These are phyloP conservation scores for Poeciliopsis retropinna DNA, from an alignment of 2,113 vertebrate genomes.

Conservation along the genomic window DNA sequence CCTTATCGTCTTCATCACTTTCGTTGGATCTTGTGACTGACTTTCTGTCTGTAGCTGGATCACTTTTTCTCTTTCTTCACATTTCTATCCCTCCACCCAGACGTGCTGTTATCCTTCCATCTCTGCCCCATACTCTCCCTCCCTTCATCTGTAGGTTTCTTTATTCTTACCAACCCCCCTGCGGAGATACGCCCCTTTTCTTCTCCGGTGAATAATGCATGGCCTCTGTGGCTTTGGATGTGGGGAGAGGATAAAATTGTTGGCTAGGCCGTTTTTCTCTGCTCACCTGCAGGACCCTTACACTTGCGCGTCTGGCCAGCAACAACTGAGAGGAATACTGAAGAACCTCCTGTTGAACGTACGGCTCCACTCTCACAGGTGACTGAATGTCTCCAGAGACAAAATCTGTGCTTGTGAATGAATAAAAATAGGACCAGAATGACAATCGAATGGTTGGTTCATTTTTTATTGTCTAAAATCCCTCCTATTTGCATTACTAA, in stretches of 20 bases:
- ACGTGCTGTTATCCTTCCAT: conserved; percentile 23
- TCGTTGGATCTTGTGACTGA: conserved; percentile 24
- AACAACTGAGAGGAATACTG: conserved; percentile 54
- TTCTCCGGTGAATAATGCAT: conserved; percentile 67
- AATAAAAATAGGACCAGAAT: conserved; percentile 12
- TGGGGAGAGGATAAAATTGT: conserved; percentile 32
- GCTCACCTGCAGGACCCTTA: conserved; percentile 46
- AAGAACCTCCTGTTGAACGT: conserved; percentile 19
- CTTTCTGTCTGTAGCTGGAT: conserved; percentile 3
- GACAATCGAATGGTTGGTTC: not conserved
- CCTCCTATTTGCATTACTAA: too few species aligned
- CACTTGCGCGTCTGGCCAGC: conserved; percentile 20
- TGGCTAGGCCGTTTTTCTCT: conserved; percentile 25
- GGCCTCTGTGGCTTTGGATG: conserved; percentile 30
- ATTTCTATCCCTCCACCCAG: not conserved
- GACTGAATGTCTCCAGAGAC: conserved; percentile 2
- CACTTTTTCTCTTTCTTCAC: conserved; percentile 29
- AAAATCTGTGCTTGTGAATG: not conserved
- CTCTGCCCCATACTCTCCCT: conserved; percentile 9
- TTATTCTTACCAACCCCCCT: conserved; percentile 30
- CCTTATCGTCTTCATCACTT: conserved; percentile 5
- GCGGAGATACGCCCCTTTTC: conserved; percentile 28
- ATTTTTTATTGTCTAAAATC: too few species aligned
- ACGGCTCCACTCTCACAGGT: conserved; percentile 10
- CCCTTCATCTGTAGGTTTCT: conserved; percentile 9